Conservation (phyloP, 2,888 invertebrate genomes). For the Nomada goodeniana region DNA sequence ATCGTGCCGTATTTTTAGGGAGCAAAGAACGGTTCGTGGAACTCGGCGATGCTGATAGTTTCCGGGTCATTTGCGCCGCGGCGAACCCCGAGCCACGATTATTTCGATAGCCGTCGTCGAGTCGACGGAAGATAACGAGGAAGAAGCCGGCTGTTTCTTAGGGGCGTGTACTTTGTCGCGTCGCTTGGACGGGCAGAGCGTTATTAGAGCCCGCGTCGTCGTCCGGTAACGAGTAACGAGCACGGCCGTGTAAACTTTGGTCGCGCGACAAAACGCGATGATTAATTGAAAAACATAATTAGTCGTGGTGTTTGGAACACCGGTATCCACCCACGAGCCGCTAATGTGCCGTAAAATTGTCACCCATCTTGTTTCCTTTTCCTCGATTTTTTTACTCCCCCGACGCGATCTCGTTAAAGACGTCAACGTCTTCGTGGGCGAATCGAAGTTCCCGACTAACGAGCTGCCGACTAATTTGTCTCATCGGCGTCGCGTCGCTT, state of each 20-base stretch:
- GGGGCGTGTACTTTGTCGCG: slow-evolving; percentile 51
- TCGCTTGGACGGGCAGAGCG: slow-evolving; percentile 45
- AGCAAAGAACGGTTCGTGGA: slow-evolving; percentile 3
- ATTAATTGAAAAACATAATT: slow-evolving; percentile 84
- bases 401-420: slow-evolving; percentile 58
- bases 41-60: slow-evolving; percentile 33
- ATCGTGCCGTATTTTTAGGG: slow-evolving; percentile 51
- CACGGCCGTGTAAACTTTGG: slow-evolving; percentile 75
- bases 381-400: slow-evolving; percentile 27
- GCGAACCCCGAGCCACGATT: slow-evolving; percentile 13
- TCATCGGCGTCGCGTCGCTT: not conserved
- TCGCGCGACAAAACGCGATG: slow-evolving; percentile 78
- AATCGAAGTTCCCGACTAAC: slow-evolving; percentile 59
- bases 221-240: slow-evolving; percentile 76
- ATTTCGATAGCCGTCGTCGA: slow-evolving; percentile 48
- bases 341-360: slow-evolving; percentile 83
- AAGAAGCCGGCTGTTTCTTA: slow-evolving; percentile 3
- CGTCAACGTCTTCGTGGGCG: slow-evolving; percentile 43
- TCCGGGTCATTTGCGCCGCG: slow-evolving; percentile 63
- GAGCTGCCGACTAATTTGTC: slow-evolving; percentile 65
- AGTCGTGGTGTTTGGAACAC: slow-evolving; percentile 72
- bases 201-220: slow-evolving; percentile 79
- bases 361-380: slow-evolving; percentile 66
- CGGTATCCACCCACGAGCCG: slow-evolving; percentile 73
- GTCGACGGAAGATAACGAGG: slow-evolving; percentile 57